Base-by-base conservation (phyloP, 1,140 invertebrate genomes). In the Polypedilum pembai region DNA sequence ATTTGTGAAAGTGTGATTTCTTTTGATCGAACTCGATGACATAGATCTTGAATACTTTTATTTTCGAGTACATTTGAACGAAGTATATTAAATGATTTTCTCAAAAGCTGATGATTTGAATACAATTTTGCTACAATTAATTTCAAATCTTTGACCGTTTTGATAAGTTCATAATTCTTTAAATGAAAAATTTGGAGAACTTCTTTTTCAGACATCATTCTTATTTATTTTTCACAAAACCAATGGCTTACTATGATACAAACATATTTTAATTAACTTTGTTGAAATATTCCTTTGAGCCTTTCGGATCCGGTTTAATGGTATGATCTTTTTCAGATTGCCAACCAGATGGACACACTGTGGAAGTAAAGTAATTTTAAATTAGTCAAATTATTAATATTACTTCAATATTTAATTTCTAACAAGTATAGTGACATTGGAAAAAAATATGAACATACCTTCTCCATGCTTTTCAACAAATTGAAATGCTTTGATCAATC, bases 381-480 rank as follows among this genome's bases (percentile, higher is more conserved):
- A n/a, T n/a, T n/a, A n/a, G n/a, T n/a, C n/a, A n/a, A n/a, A n/a
- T n/a, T n/a, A n/a, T n/a, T n/a, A n/a, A n/a, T n/a, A n/a, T n/a
- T n/a, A n/a, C n/a, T n/a, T n/a, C n/a, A n/a, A n/a, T n/a, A n/a
- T n/a, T n/a, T n/a, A n/a, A n/a, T n/a, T n/a, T n/a, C n/a, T n/a
- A n/a, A n/a, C n/a, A n/a, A n/a, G n/a, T n/a, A n/a, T n/a, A n/a
- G n/a, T n/a, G n/a, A n/a, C n/a, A n/a, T n/a, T n/a, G n/a, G n/a
- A n/a, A n/a, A n/a, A n/a, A n/a, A n/a, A n/a, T n/a, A n/a, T n/a
- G n/a, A n/a, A 33, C 24, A 3, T 33, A 33, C 24, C 24, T 89
- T 98, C 95, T 75, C 95, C 95, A 80, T 97, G 91, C 81, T 95
- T 89, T 76, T 98, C 96, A 72, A 93, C 88, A 85, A 94, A 97